Evolutionary conservation across 2,888 invertebrate species (phyloP).

Genomic region (Leptinotarsa rubiginosa): DNA sequence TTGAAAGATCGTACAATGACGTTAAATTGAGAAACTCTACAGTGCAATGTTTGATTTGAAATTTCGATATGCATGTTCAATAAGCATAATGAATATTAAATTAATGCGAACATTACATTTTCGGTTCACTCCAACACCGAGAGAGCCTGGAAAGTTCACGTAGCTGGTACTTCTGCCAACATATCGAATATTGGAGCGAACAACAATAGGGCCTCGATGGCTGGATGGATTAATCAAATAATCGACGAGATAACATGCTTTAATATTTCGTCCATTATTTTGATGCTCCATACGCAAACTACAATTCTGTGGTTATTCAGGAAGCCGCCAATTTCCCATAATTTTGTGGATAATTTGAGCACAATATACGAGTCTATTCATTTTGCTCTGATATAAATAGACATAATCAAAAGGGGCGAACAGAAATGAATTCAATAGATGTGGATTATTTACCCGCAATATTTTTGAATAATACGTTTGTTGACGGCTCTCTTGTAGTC

Average conservation of each 20-base stretch:
- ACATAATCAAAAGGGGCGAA: neutral
- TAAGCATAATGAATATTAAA: neutral
- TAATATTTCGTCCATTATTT: neutral
- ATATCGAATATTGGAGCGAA: conserved; percentile 5
- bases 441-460: neutral
- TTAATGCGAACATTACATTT: neutral
- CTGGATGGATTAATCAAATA: neutral
- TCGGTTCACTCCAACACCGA: neutral
- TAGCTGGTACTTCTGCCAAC: neutral
- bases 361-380: neutral
- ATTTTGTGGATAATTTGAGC: conserved; percentile 1
- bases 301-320: neutral
- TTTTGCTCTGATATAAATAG: neutral
- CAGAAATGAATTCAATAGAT: neutral
- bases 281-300: neutral
- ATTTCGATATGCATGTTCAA: neutral
- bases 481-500: no score
- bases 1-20: no score
- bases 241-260: conserved; percentile 3
- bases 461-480: neutral
- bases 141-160: neutral
- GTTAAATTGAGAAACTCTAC: no score
- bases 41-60: no score
- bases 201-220: neutral
- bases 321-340: neutral